A percentile compares a stretch with the other conserved stretches of the same genome.
phyloP scores from a whole-genome alignment of 2,888 invertebrate species.

The Drosophila dives region DNA sequence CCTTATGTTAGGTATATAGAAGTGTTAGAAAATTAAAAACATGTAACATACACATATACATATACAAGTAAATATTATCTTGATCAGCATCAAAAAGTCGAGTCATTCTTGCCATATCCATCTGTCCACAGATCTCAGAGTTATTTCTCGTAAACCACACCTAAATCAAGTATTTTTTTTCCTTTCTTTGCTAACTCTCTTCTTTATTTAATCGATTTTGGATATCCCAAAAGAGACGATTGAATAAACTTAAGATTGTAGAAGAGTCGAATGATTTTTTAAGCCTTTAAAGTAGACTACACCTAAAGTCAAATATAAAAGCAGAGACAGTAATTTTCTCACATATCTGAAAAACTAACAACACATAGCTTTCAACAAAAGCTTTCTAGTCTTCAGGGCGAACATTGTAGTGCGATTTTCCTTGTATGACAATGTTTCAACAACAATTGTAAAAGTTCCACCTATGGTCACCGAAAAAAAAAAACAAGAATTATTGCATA shows the following conservation, averaged over 20 bases:
- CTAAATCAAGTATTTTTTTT: neutral
- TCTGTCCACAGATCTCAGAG: neutral
- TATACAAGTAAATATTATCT: neutral
- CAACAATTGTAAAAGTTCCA: constrained; percentile 4
- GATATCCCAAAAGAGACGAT: neutral
- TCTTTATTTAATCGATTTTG: neutral
- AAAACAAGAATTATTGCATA: constrained; percentile 28
- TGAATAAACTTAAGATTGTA: neutral
- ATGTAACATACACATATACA: neutral
- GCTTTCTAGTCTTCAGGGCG: neutral
- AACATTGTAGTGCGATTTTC: neutral
- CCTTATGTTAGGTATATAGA: neutral
- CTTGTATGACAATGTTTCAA: neutral
- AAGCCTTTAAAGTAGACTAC: no score
- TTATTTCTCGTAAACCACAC: neutral
- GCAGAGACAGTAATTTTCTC: no score
- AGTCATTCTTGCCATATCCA: neutral
- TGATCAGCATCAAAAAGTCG: neutral
- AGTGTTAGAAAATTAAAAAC: neutral
- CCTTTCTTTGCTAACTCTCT: neutral
- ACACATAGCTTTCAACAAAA: no score
- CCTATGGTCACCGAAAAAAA: constrained; percentile 3
- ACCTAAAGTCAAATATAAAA: no score
- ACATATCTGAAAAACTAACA: no score
- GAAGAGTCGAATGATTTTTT: no score